phyloP scores from a whole-genome alignment of 2,113 vertebrate species.

The Microcebus jonahi region DNA sequence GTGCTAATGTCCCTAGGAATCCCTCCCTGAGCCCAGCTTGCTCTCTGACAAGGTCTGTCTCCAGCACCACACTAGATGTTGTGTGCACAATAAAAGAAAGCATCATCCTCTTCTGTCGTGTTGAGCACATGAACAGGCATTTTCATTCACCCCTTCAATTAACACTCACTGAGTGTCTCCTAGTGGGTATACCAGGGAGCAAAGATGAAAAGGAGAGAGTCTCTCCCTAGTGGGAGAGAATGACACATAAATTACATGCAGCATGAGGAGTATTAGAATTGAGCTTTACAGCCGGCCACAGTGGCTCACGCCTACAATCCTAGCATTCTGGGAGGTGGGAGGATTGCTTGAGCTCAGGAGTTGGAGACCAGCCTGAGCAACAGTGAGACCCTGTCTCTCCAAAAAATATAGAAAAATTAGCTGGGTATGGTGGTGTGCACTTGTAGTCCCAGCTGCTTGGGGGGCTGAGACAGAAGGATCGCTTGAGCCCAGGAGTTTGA shows the following conservation, averaged over 20 bases:
- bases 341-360: too few species aligned
- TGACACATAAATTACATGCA: neutral
- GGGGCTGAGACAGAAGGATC: too few species aligned
- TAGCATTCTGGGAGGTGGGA: too few species aligned
- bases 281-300: neutral
- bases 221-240: slow-evolving; percentile 31
- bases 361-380: too few species aligned
- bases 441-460: too few species aligned
- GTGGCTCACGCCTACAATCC: too few species aligned
- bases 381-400: too few species aligned
- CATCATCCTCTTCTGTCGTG: neutral
- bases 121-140: neutral
- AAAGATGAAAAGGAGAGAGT: slow-evolving; percentile 44
- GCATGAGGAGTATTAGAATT: neutral
- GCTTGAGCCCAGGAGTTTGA: too few species aligned
- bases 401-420: too few species aligned
- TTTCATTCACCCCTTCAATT: slow-evolving; percentile 3
- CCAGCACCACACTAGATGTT: neutral
- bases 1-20: neutral
- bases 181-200: neutral
- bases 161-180: neutral
- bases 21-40: neutral
- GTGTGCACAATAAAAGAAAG: neutral
- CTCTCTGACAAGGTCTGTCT: neutral
- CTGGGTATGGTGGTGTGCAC: too few species aligned